Evolutionary conservation across 1,140 invertebrate genomes (phyloP).

Genomic region (Microvelia longipes): DNA sequence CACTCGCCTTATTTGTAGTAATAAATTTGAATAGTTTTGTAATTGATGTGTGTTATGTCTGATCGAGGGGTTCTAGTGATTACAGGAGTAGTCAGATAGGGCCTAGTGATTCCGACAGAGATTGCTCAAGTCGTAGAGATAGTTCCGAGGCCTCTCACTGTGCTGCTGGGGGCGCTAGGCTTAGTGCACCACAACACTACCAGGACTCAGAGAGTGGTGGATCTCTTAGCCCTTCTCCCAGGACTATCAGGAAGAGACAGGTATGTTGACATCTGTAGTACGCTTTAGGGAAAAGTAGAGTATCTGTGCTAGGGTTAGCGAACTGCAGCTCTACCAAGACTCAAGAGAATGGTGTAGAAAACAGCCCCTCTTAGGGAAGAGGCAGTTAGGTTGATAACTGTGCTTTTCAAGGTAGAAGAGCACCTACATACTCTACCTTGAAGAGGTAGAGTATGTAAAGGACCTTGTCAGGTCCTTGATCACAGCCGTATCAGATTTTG

Average conservation of each 20-base stretch:
- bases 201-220: conserved; percentile 72
- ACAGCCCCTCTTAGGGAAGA: too few species aligned
- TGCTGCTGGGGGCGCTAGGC: conserved; percentile 32
- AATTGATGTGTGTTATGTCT: not conserved
- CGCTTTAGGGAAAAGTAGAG: not conserved
- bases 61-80: conserved; percentile 55
- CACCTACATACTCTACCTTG: too few species aligned
- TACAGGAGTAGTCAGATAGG: conserved; percentile 67
- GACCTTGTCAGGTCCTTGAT: too few species aligned
- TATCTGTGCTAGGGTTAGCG: not conserved
- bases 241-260: conserved; percentile 63
- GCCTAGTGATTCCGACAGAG: conserved; percentile 72
- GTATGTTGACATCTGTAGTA: conserved; percentile 27
- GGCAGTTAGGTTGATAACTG: too few species aligned
- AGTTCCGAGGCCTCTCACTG: conserved; percentile 33
- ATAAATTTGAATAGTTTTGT: not conserved
- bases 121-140: conserved; percentile 52
- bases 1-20: too few species aligned
- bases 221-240: conserved; percentile 67
- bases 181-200: conserved; percentile 41
- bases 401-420: too few species aligned
- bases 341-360: too few species aligned
- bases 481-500: too few species aligned
- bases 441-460: too few species aligned
- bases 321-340: not conserved